Evolutionary conservation across 2,888 invertebrate genomes (phyloP).

Genomic region (Exephanes ischioxanthus): DNA sequence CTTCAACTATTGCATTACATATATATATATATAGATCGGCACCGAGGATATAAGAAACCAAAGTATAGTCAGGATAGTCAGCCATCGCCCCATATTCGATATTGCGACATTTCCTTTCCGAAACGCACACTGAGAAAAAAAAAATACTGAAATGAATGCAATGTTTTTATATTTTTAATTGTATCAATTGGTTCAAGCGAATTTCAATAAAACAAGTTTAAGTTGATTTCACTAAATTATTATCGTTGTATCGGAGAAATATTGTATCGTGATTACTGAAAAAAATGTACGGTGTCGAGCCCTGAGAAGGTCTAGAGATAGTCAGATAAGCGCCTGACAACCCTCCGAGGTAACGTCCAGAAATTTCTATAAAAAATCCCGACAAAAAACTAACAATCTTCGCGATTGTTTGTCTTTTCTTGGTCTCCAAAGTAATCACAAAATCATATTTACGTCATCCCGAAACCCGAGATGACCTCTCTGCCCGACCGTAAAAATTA

Average conservation of each 20-base stretch:
- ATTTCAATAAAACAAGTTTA: not conserved
- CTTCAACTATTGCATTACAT: constrained; percentile 25
- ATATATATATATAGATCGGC: not conserved
- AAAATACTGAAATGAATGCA: not conserved
- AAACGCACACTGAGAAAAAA: constrained; percentile 9
- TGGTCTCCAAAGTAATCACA: too few species aligned
- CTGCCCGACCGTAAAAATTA: not conserved
- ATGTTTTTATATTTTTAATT: not conserved
- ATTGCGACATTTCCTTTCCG: constrained; percentile 49
- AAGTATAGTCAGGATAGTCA: not conserved
- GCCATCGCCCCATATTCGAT: constrained; percentile 28
- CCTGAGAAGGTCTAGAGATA: too few species aligned
- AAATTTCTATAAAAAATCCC: too few species aligned
- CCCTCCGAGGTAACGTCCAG: too few species aligned
- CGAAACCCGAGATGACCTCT: not conserved
- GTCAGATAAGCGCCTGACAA: too few species aligned
- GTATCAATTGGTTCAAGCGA: not conserved
- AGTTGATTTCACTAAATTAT: not conserved
- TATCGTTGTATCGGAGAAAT: too few species aligned
- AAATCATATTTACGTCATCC: not conserved
- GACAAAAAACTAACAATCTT: too few species aligned
- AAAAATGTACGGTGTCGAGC: too few species aligned
- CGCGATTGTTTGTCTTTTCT: too few species aligned
- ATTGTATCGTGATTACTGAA: too few species aligned
- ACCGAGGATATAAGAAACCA: constrained; percentile 37